Conservation (phyloP, 2,888 invertebrate species). For the Aplocera efformata region DNA sequence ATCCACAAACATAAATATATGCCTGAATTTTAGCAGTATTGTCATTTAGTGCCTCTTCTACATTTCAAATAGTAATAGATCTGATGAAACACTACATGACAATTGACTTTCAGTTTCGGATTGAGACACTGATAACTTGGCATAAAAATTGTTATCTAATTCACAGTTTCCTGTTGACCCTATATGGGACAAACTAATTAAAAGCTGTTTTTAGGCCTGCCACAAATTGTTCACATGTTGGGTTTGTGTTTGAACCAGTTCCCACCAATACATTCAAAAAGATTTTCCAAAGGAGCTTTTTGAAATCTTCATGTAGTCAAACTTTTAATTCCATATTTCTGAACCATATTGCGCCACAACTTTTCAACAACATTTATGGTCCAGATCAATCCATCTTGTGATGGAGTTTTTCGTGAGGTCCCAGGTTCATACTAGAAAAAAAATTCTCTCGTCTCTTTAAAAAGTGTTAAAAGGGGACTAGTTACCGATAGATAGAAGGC, state of each 20-base stretch:
- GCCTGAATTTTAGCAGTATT: not conserved
- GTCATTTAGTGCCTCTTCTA: not conserved
- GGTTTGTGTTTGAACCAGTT: too few relatives aligned
- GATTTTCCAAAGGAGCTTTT: not conserved
- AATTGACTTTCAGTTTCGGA: not conserved
- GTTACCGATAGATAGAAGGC: not conserved
- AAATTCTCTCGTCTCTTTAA: not conserved
- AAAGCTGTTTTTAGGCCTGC: too few relatives aligned
- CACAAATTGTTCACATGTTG: too few relatives aligned
- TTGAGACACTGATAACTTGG: not conserved
- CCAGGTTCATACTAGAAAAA: too few relatives aligned
- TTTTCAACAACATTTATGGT: too few relatives aligned
- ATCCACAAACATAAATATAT: not conserved
- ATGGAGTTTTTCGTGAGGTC: too few relatives aligned
- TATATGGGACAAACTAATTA: not conserved
- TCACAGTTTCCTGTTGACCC: not conserved
- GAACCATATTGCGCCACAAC: too few relatives aligned
- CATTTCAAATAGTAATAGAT: not conserved
- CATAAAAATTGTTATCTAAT: not conserved
- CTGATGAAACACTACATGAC: not conserved
- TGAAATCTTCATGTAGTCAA: not conserved
- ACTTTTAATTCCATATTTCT: too few relatives aligned
- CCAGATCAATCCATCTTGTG: too few relatives aligned
- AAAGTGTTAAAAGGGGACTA: not conserved
- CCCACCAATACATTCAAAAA: not conserved